Evolutionary conservation across 2,113 vertebrate species (phyloP), one percentile per base, ranked within the genome.

Genomic region (Scatophagus argus): DNA sequence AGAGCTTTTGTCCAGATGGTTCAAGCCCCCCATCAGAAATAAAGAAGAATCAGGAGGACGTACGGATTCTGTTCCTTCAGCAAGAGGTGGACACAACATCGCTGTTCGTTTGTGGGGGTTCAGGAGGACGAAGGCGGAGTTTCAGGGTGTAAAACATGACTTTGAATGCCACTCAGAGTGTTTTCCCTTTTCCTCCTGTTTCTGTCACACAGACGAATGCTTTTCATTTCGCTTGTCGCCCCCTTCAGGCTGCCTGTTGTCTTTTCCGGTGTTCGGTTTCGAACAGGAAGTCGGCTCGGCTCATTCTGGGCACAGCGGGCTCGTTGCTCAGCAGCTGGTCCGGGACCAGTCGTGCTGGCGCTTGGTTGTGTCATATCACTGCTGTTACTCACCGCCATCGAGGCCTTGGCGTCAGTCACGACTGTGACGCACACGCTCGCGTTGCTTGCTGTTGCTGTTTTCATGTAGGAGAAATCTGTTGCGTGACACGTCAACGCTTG

Each of bases 401-500:
- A 13, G 36, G 19, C 34, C 6, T 39, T 32, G 44, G 67, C n/a
- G 8, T 75, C 34, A 58, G 64, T 78, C 81, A 46, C 32, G n/a
- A 41, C 78, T 2, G 10, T 49, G 70, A 44, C 75, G 47, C 71
- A 49, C 8, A 7, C 44, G 3, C 8, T 52, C 62, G 46, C 9
- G 41, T 27, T 39, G 32, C 32, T 16, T 10, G 32, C n/a, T 31
- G 38, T 25, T 32, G 64, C 32, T 8, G 3, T 49, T 64, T 59
- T 73, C 13, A 14, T 55, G 69, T 38, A 6, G 54, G 67, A 25
- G 54, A 52, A 82, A 64, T 76, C 71, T 83, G 76, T 41, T 62
- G 62, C 8, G 7, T 77, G 79, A 73, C 74, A 12, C 78, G 19
- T 56, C 3, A 10, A 34, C 56, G 23, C 65, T 29, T 70, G 52